Evolutionary conservation across 2,797 vertebrate species (phyloP).

Genomic region (Ctenochaetus hawaiiensis): DNA sequence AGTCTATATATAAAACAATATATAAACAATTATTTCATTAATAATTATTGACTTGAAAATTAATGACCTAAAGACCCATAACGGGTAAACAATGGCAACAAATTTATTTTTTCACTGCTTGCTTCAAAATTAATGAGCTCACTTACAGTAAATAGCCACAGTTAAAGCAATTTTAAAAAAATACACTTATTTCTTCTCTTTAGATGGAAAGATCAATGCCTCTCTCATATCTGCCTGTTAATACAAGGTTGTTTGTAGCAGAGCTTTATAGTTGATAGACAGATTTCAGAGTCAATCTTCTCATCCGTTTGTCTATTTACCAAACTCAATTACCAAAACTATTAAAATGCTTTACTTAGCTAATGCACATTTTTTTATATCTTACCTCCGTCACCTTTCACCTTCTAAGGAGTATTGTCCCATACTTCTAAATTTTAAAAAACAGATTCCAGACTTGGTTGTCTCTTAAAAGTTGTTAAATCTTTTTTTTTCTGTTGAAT

Average conservation of each 20-base stretch:
- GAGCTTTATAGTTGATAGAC: no score
- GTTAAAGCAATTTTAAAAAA: not conserved
- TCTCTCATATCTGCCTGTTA: not conserved
- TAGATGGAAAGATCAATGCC: not conserved
- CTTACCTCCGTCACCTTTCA: not conserved
- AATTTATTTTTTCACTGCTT: not conserved
- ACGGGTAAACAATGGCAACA: no score
- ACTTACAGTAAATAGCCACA: not conserved
- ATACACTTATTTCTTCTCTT: not conserved
- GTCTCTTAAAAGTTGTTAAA: not conserved
- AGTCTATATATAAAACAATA: no score
- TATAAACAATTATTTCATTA: no score
- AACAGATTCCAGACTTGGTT: not conserved
- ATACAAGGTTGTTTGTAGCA: not conserved
- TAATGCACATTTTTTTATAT: not conserved
- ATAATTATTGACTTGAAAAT: no score
- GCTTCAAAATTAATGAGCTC: not conserved
- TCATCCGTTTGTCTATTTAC: not conserved
- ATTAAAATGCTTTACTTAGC: not conserved
- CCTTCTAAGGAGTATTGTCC: no score
- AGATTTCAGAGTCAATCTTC: not conserved
- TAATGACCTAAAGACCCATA: no score
- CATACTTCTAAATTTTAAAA: not conserved
- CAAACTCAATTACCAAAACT: not conserved
- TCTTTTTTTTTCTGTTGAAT: conserved; percentile 8